Evolutionary conservation across 2,797 vertebrate genomes (phyloP), one percentile per base, ranked within the genome.

Genomic region (Falco biarmicus): DNA sequence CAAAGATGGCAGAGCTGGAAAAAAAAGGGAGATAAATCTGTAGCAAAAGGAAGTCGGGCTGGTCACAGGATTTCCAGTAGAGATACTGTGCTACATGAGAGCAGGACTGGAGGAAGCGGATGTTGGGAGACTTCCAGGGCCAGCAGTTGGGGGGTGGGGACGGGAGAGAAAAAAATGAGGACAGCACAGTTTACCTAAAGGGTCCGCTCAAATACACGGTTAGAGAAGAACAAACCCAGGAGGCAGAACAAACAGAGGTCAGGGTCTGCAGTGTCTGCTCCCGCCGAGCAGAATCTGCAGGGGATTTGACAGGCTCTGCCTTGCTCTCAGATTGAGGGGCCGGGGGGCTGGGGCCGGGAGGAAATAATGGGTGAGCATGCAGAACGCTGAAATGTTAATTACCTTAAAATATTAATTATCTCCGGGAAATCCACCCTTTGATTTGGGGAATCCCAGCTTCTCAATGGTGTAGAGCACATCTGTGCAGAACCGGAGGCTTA

Each of bases 41-140:
- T 20, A 94, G 74, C 77, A 37, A 90, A 87, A 93, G 95, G 92
- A 97, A 96, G 89, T 9, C 19, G 4, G 88, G 90, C 81, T 94
- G 95, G 93, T 80, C 47, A 45, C 90, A 94, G 95, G 93, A 96
- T 96, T 96, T 97, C 96, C 92, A 43, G 66, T 53, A 39, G 54
- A 92, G 92, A 93, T 89, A 57, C 61, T 7, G 76, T 21, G 22
- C 69, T 93, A 56, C 84, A 89, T 28, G 63, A 91, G 77, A 93
- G 81, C 80, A 73, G 64, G 43, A 78, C 60, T 26, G 78, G 61
- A 94, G 96, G 95, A 96, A 96, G 74, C 53, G 70, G 88, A 94
- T 95, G 86, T 3, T 96, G 95, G 95, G 93, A 96, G 86, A 50
- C 43, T 45, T 93, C 93, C 95, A 96, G 90, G 82, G 83, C 56